phyloP scores from a whole-genome alignment of 2,888 invertebrate genomes.

The Drosophila flavopinicola region DNA sequence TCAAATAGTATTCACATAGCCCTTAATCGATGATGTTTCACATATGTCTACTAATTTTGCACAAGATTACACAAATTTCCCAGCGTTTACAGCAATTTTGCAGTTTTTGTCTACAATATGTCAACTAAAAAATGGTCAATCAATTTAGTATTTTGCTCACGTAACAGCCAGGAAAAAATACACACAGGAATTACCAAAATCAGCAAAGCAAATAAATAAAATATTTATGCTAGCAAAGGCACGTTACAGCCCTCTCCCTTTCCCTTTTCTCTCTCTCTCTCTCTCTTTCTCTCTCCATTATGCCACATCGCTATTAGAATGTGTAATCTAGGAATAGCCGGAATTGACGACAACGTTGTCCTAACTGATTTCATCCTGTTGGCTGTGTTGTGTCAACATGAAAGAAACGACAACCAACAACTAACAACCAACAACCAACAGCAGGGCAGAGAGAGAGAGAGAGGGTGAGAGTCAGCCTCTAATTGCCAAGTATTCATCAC shows the following conservation, averaged over 20 bases:
- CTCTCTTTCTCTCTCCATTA: not conserved
- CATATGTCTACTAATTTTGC: constrained; percentile 46
- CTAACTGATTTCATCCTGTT: constrained; percentile 74
- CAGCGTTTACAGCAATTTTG: constrained; percentile 20
- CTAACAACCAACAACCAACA: not conserved
- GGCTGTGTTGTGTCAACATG: constrained; percentile 66
- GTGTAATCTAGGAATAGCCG: constrained; percentile 46
- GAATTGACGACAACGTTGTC: constrained; percentile 66
- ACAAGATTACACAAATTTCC: constrained; percentile 29
- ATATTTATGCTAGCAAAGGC: constrained; percentile 63
- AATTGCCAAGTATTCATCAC: constrained; percentile 80
- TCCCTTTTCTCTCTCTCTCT: not conserved
- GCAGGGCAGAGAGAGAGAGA: too few species aligned
- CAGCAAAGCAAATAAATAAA: constrained; percentile 76
- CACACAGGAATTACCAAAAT: constrained; percentile 53
- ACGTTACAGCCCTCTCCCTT: constrained; percentile 11
- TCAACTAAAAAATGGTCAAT: constrained; percentile 50
- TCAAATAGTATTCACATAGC: not conserved
- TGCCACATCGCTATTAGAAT: constrained; percentile 27
- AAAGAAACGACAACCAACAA: constrained; percentile 35
- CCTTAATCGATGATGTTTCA: constrained; percentile 21
- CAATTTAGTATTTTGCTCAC: constrained; percentile 61
- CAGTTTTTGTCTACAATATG: constrained; percentile 29
- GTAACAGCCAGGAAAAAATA: constrained; percentile 40
- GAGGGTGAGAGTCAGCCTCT: constrained; percentile 62